Conservation (phyloP, 2,888 invertebrate genomes). For the Drosophila paranaensis region DNA sequence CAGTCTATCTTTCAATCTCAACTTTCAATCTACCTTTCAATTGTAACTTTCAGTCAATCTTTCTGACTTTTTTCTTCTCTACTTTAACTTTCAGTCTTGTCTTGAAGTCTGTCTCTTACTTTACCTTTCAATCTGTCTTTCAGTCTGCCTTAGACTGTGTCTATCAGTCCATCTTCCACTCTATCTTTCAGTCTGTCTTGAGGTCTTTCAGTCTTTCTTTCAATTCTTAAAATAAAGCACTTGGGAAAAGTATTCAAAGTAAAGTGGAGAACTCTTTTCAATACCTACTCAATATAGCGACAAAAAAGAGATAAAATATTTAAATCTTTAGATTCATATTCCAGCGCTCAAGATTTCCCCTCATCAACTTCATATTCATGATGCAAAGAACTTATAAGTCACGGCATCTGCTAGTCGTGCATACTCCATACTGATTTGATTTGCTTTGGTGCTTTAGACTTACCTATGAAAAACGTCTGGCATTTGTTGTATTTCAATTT, state of each 20-base stretch:
- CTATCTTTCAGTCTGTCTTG: neutral
- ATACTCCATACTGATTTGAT: conserved; percentile 21
- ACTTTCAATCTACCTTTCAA: neutral
- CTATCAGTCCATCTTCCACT: neutral
- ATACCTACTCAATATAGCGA: no score
- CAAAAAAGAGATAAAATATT: no score
- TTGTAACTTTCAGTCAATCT: neutral
- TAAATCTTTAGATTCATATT: neutral
- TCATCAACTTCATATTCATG: no score
- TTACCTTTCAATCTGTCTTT: neutral
- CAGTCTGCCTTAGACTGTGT: neutral
- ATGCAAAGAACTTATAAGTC: neutral
- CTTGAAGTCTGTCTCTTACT: neutral
- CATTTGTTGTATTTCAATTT: conserved; percentile 34
- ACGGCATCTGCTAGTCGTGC: neutral
- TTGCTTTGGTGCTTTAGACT: conserved; percentile 30
- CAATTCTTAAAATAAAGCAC: no score
- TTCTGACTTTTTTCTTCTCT: no score
- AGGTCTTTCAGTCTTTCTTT: no score
- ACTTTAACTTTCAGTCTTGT: no score
- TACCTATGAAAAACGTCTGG: conserved; percentile 42
- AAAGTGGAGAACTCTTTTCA: neutral
- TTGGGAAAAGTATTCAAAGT: no score
- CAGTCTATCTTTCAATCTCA: no score
- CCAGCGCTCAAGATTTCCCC: no score